Conservation (phyloP, 2,797 vertebrate genomes). For the Synaphobranchus kaupii region DNA sequence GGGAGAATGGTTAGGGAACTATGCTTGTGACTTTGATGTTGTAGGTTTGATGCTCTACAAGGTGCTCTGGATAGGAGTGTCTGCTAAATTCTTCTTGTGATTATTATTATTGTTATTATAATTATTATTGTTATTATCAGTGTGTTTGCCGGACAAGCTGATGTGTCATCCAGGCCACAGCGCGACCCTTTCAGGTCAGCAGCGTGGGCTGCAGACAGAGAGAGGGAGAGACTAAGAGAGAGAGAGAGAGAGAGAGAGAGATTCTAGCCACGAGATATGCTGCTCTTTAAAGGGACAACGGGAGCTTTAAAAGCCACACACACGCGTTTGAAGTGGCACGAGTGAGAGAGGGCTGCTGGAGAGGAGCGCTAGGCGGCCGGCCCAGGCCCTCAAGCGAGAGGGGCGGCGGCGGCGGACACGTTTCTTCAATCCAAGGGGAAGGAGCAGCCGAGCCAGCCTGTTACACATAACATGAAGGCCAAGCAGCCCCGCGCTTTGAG, state of each 20-base stretch:
- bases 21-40: too few species aligned
- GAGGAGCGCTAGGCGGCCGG: constrained; percentile 61
- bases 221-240: constrained; percentile 47
- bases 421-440: background rate
- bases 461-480: background rate
- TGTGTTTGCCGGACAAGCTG: constrained; percentile 60
- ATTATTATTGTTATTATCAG: background rate
- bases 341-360: constrained; percentile 72
- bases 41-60: too few species aligned
- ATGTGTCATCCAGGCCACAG: constrained; percentile 64
- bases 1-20: background rate
- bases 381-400: constrained; percentile 75
- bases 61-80: too few species aligned
- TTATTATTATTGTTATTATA: background rate
- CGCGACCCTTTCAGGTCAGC: constrained; percentile 55
- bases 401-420: constrained; percentile 41
- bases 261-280: constrained; percentile 60
- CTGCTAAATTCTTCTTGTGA: too few species aligned
- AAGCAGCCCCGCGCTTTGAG: background rate
- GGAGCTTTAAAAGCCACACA: constrained; percentile 68
- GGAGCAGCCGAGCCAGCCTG: background rate
- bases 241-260: background rate
- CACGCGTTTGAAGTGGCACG: constrained; percentile 74
- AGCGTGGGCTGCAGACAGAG: constrained; percentile 73
- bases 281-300: constrained; percentile 71